Conservation (phyloP, 2,888 invertebrate species). For the Bibio marci region DNA sequence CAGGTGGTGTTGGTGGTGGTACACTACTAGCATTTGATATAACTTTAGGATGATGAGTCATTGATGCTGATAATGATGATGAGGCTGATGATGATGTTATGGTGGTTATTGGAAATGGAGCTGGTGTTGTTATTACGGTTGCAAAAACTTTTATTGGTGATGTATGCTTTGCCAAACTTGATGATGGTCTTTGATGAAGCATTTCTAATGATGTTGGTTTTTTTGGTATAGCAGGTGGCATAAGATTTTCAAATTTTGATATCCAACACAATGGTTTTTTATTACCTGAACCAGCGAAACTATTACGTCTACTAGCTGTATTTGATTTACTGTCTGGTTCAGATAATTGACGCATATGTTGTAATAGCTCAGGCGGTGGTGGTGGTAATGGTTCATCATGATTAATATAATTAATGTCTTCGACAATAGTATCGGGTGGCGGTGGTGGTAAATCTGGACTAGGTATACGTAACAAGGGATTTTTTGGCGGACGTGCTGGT, state of each 20-base stretch:
- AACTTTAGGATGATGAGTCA: too few species aligned
- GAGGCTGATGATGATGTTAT: too few species aligned
- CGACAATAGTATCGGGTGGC: conserved; percentile 18
- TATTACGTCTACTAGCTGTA: conserved; percentile 27
- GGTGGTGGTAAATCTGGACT: conserved; percentile 27
- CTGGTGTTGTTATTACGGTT: not conserved
- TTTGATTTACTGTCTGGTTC: conserved; percentile 17
- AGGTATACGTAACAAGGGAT: conserved; percentile 40
- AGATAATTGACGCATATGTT: conserved; percentile 11
- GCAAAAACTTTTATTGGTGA: conserved; percentile 7
- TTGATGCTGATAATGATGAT: too few species aligned
- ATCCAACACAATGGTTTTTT: conserved; percentile 17
- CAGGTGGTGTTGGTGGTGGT: conserved; percentile 1
- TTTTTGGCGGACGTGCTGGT: conserved; percentile 61
- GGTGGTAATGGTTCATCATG: conserved; percentile 26
- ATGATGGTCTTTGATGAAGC: conserved; percentile 12
- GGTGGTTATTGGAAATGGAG: not conserved
- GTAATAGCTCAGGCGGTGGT: conserved; percentile 28
- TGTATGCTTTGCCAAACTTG: conserved; percentile 15
- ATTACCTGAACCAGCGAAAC: conserved; percentile 26
- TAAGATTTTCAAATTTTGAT: conserved; percentile 10
- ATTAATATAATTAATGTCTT: conserved; percentile 15
- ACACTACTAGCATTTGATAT: conserved; percentile 9
- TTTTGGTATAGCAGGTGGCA: conserved; percentile 19
- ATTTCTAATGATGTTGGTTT: conserved; percentile 21